Percentiles rank a stretch among this genome's conserved stretches.
Conservation (phyloP, 2,113 vertebrate genomes). For the Phrynosoma blainvillii region DNA sequence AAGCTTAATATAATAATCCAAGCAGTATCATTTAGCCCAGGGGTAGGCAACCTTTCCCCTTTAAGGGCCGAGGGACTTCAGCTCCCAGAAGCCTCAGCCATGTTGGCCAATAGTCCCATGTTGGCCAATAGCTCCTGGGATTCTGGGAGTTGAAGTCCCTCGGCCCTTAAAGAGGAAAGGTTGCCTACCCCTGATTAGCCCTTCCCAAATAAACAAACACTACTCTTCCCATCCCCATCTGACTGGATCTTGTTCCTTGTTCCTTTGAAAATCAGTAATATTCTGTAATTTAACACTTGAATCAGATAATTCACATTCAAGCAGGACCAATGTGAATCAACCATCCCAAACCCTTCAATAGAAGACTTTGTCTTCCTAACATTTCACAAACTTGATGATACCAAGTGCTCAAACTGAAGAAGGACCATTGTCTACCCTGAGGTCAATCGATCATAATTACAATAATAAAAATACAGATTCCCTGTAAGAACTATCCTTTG, state of each 20-base stretch:
- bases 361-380: background rate
- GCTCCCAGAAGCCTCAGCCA: too few relatives aligned
- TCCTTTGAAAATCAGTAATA: background rate
- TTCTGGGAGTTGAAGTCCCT: too few relatives aligned
- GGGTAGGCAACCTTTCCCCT: too few relatives aligned
- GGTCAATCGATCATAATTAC: background rate
- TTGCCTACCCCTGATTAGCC: too few relatives aligned
- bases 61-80: too few relatives aligned
- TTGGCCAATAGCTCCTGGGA: too few relatives aligned
- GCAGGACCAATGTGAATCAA: background rate
- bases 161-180: too few relatives aligned
- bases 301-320: background rate
- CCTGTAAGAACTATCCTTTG: background rate
- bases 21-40: background rate
- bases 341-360: background rate
- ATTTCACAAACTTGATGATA: background rate
- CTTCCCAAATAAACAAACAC: constrained; percentile 10
- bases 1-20: constrained; percentile 20
- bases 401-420: background rate
- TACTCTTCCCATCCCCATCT: background rate
- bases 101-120: too few relatives aligned
- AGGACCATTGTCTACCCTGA: background rate
- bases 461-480: fast-evolving
- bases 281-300: background rate
- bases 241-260: background rate